A percentile compares a stretch with the other conserved stretches of the same genome.
These are phyloP conservation scores for Xiphophorus hellerii DNA, from an alignment of 2,113 vertebrate species.

Conservation along the genomic window DNA sequence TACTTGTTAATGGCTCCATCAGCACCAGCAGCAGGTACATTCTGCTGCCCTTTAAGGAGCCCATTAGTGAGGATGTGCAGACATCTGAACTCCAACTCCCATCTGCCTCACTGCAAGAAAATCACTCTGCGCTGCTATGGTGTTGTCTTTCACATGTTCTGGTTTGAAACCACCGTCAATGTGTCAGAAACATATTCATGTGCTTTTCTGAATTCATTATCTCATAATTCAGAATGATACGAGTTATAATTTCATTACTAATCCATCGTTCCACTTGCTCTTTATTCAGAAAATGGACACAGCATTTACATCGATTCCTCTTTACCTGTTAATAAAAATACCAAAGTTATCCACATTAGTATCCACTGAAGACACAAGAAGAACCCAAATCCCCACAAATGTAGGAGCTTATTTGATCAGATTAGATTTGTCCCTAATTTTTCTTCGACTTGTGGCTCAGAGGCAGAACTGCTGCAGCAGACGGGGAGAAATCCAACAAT, in stretches of 20 bases:
- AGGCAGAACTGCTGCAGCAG: conserved; percentile 8
- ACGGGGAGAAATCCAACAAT: conserved; percentile 35
- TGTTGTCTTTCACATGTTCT: not conserved
- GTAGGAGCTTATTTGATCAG: not conserved
- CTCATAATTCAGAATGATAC: not conserved
- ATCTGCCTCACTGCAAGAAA: not conserved
- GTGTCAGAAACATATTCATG: no score
- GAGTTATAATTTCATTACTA: not conserved
- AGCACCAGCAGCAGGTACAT: not conserved
- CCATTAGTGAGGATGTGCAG: not conserved
- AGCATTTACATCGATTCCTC: not conserved
- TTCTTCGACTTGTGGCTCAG: conserved; percentile 22
- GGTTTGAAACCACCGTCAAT: no score
- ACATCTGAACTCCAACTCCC: not conserved
- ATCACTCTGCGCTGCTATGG: not conserved
- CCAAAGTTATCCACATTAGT: not conserved
- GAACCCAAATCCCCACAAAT: conserved; percentile 18
- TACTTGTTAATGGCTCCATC: not conserved
- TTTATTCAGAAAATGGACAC: not conserved
- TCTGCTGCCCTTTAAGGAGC: not conserved
- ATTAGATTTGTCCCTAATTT: conserved; percentile 19
- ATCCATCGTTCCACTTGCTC: not conserved
- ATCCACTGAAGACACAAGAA: conserved; percentile 1
- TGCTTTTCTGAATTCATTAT: not conserved
- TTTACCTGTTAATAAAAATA: not conserved